phyloP scores from a whole-genome alignment of 2,888 invertebrate species.

The Biston stratarius region DNA sequence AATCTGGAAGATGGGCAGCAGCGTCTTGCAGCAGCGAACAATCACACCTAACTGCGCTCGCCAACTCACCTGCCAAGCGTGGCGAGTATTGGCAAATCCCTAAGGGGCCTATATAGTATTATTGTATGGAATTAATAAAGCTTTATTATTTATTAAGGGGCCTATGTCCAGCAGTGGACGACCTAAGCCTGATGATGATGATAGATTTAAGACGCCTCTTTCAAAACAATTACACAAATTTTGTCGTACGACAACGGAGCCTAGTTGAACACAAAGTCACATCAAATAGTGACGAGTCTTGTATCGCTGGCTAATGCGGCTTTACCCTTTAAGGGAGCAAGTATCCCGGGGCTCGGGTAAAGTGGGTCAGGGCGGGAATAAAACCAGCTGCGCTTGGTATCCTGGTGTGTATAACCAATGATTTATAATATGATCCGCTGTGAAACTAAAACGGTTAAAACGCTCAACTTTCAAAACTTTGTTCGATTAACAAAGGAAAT shows the following conservation, averaged over 20 bases:
- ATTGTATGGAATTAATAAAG: too few relatives aligned
- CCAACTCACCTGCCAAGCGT: too few relatives aligned
- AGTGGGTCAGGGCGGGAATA: conserved; percentile 57
- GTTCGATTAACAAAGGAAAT: conserved; percentile 7
- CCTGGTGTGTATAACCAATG: conserved; percentile 53
- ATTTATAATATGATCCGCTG: conserved; percentile 55
- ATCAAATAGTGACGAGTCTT: neutral
- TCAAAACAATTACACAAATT: neutral
- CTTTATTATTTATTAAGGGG: too few relatives aligned
- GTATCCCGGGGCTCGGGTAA: conserved; percentile 32
- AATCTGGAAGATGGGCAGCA: too few relatives aligned
- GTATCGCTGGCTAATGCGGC: neutral
- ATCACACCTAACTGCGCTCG: too few relatives aligned
- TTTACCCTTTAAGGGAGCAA: conserved; percentile 3
- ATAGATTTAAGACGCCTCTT: too few relatives aligned
- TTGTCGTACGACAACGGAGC: neutral
- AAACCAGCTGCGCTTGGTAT: conserved; percentile 48
- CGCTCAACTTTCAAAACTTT: conserved; percentile 30
- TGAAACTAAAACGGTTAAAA: conserved; percentile 45
- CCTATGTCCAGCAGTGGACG: too few relatives aligned
- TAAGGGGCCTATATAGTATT: too few relatives aligned
- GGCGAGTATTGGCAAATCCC: too few relatives aligned
- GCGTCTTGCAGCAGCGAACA: too few relatives aligned
- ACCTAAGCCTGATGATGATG: too few relatives aligned
- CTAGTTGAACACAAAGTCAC: neutral